Base-by-base conservation (phyloP, 2,113 vertebrate species). In the Pandion haliaetus region DNA sequence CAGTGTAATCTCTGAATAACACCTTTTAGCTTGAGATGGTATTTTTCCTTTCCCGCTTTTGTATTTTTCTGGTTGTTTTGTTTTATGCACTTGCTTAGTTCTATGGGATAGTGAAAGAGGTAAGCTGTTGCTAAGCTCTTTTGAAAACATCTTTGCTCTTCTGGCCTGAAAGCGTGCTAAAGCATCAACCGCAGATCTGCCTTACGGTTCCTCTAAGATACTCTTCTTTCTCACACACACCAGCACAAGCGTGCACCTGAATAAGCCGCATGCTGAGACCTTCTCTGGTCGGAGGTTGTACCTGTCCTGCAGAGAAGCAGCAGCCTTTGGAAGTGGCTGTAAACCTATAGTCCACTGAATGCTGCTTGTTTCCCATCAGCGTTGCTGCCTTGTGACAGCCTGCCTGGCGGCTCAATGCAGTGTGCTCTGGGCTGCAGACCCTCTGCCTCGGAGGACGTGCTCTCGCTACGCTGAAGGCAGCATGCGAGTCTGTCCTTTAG, bases 401-500 rank as follows among this genome's bases (percentile, higher is more conserved):
- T 38, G 29, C 47, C 17, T 2, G 32, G 58, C 13, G 4, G 31
- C 76, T 54, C 3, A 1, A 5, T 4, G 9, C 78, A 31, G 6
- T 1, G 18, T 23, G 40, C 47, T 52, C 24, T 2, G 34, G 47
- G 88, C 61, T 59, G 24, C 29, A 21, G 54, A 8, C 26, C 12
- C 31, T 31, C 9, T 28, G 40, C 47, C 38, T 40, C 0, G 1
- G 11, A 45, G 58, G 32, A 31, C 2, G 2, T n/a, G 12, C 70
- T 69, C 3, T 26, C 17, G 54, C 21, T 32, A 3, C 5, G 1
- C 20, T 3, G 13, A 24, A 11, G 55, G 36, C 6, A 4, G 7
- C 6, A 0, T 2, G 21, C 0, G 8, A 18, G 36, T 5, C 31
- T 11, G n/a, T 40, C n/a, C 29, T 18, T 26, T 7, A 32, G 21